Evolutionary conservation across 2,888 invertebrate species (phyloP).

Genomic region (Molanna angustata): DNA sequence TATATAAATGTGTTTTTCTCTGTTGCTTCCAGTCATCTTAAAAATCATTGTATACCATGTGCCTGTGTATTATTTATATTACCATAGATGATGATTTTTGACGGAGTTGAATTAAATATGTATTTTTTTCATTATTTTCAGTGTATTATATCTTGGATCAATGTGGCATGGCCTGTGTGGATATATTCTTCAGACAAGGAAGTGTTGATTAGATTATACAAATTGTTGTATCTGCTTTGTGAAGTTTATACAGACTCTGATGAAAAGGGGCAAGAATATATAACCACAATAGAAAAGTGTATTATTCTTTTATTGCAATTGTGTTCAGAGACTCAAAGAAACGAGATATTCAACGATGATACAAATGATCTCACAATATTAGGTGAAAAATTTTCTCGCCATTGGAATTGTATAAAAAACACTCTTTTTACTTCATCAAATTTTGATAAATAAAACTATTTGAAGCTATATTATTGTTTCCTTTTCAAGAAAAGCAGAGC

Average conservation of each 20-base stretch:
- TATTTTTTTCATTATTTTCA: conserved; percentile 19
- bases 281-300: conserved; percentile 13
- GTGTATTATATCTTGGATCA: conserved; percentile 25
- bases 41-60: too few species aligned
- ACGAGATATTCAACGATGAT: conserved; percentile 19
- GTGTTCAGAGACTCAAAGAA: conserved; percentile 19
- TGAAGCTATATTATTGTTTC: too few species aligned
- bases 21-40: too few species aligned
- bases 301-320: conserved; percentile 17
- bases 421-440: too few species aligned
- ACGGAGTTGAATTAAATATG: neutral
- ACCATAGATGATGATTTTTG: too few species aligned
- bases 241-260: conserved; percentile 1
- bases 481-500: too few species aligned
- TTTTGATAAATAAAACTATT: too few species aligned
- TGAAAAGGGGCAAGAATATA: neutral
- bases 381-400: conserved; percentile 14
- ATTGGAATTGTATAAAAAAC: conserved; percentile 18
- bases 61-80: too few species aligned
- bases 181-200: conserved; percentile 13
- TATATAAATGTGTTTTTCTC: too few species aligned
- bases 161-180: conserved; percentile 28
- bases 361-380: conserved; percentile 12
- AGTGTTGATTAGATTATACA: conserved; percentile 19
- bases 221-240: conserved; percentile 14